These are phyloP conservation scores for Palythoa grandiflora DNA, from an alignment of 92 coral and sea anemone species.

Conservation along the genomic window DNA sequence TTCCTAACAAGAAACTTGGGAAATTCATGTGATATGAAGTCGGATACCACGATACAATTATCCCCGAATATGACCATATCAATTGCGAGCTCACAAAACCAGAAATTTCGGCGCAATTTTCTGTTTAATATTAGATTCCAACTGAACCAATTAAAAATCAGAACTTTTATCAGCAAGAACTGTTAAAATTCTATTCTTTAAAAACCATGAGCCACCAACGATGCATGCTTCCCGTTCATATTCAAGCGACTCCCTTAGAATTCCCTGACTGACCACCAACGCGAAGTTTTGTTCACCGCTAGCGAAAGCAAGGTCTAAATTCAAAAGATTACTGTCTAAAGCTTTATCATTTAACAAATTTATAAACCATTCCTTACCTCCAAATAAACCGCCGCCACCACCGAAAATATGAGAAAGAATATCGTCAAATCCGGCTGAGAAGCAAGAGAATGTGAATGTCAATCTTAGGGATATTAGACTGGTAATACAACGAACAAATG, in stretches of 20 bases:
- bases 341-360: too few relatives aligned
- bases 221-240: constrained; percentile 44
- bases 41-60: background rate
- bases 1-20: background rate
- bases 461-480: constrained; percentile 43
- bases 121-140: background rate
- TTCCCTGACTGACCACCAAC: constrained; percentile 34
- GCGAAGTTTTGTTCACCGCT: background rate
- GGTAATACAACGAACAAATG: constrained; percentile 29
- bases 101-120: background rate
- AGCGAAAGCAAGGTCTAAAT: background rate
- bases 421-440: constrained; percentile 91
- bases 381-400: constrained; percentile 94
- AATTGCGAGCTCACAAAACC: background rate
- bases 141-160: background rate
- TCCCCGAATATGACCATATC: background rate
- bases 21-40: background rate
- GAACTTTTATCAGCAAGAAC: background rate
- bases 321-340: constrained; percentile 20
- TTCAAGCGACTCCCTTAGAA: background rate
- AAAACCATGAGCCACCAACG: constrained; percentile 1
- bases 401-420: constrained; percentile 96
- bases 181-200: constrained; percentile 1
- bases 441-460: constrained; percentile 35
- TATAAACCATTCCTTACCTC: constrained; percentile 61